phyloP scores from a whole-genome alignment of 2,113 vertebrate species.

The Pao palembangensis region DNA sequence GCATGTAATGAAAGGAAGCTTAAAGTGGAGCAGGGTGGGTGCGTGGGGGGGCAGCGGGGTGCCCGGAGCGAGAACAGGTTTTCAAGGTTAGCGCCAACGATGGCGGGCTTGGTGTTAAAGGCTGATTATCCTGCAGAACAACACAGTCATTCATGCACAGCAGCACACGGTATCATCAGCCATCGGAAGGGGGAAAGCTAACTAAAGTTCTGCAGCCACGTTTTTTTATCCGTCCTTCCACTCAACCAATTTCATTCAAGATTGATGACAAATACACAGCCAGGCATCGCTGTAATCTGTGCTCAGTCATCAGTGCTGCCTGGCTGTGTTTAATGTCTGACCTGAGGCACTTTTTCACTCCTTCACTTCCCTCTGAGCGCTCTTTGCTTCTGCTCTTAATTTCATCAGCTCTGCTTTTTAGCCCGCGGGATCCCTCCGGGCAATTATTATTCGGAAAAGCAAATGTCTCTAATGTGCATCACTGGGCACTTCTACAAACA shows the following conservation, averaged over 20 bases:
- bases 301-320: constrained; percentile 13
- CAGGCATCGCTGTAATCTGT: constrained; percentile 2
- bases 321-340: constrained; percentile 29
- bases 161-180: too few relatives aligned
- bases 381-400: constrained; percentile 9
- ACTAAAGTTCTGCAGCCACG: too few relatives aligned
- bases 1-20: constrained; percentile 63
- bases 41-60: neutral
- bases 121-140: too few relatives aligned
- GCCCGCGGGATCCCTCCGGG: constrained; percentile 13
- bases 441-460: constrained; percentile 36
- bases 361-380: constrained; percentile 8
- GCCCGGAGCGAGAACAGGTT: neutral
- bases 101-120: neutral
- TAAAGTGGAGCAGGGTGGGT: constrained; percentile 25
- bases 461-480: constrained; percentile 9
- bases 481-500: neutral
- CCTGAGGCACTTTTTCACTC: constrained; percentile 28
- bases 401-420: constrained; percentile 2
- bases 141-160: too few relatives aligned
- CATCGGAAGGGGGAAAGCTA: too few relatives aligned
- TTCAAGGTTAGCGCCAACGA: neutral
- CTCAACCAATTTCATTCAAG: neutral
- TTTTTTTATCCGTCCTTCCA: too few relatives aligned
- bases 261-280: neutral